Evolutionary conservation across 2,888 invertebrate species (phyloP).

Genomic region (Diadromus collaris): DNA sequence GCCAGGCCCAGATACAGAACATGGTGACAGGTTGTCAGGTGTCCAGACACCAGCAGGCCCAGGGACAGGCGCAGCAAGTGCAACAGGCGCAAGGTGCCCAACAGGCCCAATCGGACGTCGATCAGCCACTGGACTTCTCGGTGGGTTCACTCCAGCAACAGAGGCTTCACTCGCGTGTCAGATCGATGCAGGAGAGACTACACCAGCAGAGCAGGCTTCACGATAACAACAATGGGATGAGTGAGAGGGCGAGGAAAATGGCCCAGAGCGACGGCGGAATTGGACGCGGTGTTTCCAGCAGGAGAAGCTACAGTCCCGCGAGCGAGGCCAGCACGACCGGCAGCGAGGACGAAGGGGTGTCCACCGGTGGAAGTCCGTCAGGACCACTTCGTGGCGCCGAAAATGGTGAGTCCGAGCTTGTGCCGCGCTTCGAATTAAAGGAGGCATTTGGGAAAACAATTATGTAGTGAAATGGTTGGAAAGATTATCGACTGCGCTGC

Average conservation of each 20-base stretch:
- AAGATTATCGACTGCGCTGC: too few relatives aligned
- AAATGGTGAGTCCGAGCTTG: constrained; percentile 73
- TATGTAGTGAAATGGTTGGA: too few relatives aligned
- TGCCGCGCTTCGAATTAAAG: too few relatives aligned
- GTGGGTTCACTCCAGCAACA: constrained; percentile 83
- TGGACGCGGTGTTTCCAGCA: constrained; percentile 64
- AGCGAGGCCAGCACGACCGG: constrained; percentile 77
- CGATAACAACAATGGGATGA: constrained; percentile 76
- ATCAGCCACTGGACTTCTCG: constrained; percentile 89
- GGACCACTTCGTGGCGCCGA: constrained; percentile 77
- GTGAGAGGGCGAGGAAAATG: constrained; percentile 68
- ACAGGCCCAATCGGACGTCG: constrained; percentile 79
- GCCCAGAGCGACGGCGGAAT: constrained; percentile 64
- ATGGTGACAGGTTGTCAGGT: constrained; percentile 61
- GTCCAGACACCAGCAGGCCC: constrained; percentile 58
- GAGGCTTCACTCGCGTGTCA: constrained; percentile 71
- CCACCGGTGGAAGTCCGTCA: constrained; percentile 77
- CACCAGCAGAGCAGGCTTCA: constrained; percentile 66
- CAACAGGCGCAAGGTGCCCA: constrained; percentile 63
- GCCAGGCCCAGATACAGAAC: constrained; percentile 57
- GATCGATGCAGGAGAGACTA: constrained; percentile 74
- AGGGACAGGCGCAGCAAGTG: constrained; percentile 53
- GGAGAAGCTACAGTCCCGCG: constrained; percentile 76
- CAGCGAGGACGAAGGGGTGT: constrained; percentile 78
- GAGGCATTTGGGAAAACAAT: too few relatives aligned